Percentiles rank a stretch among this genome's conserved stretches.
phyloP scores from a whole-genome alignment of 2,113 vertebrate genomes.

The Micronisus gabar region DNA sequence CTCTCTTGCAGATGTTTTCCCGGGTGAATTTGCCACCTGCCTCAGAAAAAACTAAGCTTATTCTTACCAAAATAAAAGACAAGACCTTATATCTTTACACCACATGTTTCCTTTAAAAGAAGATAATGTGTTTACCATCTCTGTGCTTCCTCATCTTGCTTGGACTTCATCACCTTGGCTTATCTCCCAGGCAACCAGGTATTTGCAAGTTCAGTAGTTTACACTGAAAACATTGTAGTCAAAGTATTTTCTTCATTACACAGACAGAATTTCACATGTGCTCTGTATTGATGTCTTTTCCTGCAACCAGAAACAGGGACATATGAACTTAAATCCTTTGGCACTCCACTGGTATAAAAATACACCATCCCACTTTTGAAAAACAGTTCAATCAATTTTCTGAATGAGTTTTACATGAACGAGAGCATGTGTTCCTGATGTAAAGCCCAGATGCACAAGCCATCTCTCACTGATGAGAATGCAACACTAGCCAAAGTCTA shows the following conservation, averaged over 20 bases:
- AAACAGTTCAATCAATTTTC: constrained; percentile 24
- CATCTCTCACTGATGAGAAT: neutral
- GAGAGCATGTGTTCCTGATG: neutral
- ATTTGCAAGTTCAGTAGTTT: constrained; percentile 18
- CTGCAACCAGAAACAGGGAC: neutral
- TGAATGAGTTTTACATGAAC: constrained; percentile 36
- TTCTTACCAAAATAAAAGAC: neutral
- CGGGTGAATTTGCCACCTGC: neutral
- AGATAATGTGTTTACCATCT: constrained; percentile 26
- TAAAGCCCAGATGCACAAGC: constrained; percentile 3
- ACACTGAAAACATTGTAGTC: neutral
- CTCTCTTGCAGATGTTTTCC: neutral
- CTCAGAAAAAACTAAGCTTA: neutral
- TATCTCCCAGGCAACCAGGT: neutral
- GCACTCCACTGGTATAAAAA: neutral
- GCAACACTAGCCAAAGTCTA: neutral
- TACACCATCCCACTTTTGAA: neutral
- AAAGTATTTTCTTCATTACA: neutral
- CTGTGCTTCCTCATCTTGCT: constrained; percentile 16
- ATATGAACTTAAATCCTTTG: neutral
- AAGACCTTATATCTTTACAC: neutral
- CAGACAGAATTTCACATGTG: neutral
- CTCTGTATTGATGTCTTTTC: constrained; percentile 6
- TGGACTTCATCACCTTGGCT: constrained; percentile 4
- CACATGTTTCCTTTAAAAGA: constrained; percentile 11